These are phyloP conservation scores for Cephalopholis sonnerati DNA, from an alignment of 2,113 vertebrate genomes.

Conservation along the genomic window DNA sequence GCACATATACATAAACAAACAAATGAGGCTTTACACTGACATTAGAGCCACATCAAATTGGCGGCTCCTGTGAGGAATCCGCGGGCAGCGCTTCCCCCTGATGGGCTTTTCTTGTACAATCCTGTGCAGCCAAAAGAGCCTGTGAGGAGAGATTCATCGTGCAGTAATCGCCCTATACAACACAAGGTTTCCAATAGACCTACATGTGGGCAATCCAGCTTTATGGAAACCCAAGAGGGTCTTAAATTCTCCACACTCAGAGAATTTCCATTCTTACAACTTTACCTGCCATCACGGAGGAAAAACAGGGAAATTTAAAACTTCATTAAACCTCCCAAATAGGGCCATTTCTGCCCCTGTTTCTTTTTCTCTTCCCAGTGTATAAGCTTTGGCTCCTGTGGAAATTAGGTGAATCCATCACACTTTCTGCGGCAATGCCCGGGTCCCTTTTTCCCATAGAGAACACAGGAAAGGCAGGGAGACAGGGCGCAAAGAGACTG, in stretches of 20 bases:
- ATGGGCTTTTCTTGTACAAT: slow-evolving; percentile 63
- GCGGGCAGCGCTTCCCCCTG: slow-evolving; percentile 36
- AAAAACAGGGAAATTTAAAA: slow-evolving; percentile 68
- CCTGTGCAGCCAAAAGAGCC: slow-evolving; percentile 51
- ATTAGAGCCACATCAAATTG: slow-evolving; percentile 43
- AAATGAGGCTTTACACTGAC: slow-evolving; percentile 44
- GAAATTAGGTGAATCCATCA: slow-evolving; percentile 76
- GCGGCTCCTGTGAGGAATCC: slow-evolving; percentile 37
- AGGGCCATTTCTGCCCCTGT: slow-evolving; percentile 39
- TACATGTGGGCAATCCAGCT: slow-evolving; percentile 49
- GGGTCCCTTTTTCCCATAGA: slow-evolving; percentile 19
- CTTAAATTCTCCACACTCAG: slow-evolving; percentile 61
- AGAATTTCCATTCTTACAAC: slow-evolving; percentile 33
- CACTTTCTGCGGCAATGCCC: slow-evolving; percentile 24
- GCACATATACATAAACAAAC: slow-evolving; percentile 42
- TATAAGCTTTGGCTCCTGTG: slow-evolving; percentile 34
- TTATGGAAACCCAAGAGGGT: slow-evolving; percentile 36
- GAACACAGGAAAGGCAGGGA: slow-evolving; percentile 43
- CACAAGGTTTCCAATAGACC: slow-evolving; percentile 58
- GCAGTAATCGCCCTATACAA: slow-evolving; percentile 65
- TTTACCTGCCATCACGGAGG: slow-evolving; percentile 29
- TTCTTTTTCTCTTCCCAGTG: slow-evolving; percentile 19
- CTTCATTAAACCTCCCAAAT: slow-evolving; percentile 63
- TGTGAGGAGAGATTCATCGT: slow-evolving; percentile 56
- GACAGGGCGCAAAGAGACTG: slow-evolving; percentile 57